These are phyloP conservation scores for Drosophila koepferae DNA, from an alignment of 2,888 invertebrate genomes.

Conservation along the genomic window DNA sequence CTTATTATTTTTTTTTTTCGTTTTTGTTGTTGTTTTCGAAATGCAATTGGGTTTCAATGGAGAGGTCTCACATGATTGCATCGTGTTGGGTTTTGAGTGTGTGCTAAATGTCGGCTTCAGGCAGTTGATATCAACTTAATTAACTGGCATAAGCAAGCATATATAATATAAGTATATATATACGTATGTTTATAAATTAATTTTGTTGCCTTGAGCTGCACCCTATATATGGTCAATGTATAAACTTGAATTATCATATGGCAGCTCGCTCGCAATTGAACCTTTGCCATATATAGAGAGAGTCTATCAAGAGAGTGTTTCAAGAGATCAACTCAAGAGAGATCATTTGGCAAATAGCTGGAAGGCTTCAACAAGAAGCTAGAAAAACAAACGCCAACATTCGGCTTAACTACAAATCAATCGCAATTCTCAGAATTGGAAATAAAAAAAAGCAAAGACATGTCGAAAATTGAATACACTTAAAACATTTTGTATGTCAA, in stretches of 20 bases:
- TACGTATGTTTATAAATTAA: background rate
- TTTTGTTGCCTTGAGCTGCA: conserved; percentile 39
- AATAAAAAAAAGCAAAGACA: too few species aligned
- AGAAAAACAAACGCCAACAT: conserved; percentile 46
- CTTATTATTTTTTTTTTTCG: background rate
- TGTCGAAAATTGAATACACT: conserved; percentile 1
- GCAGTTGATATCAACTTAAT: conserved; percentile 25
- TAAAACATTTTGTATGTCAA: background rate
- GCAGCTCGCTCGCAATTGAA: conserved; percentile 21
- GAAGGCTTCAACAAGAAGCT: conserved; percentile 4
- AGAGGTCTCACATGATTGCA: conserved; percentile 55
- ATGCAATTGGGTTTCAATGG: conserved; percentile 43
- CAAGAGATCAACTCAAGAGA: conserved; percentile 13
- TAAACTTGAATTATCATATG: conserved; percentile 34
- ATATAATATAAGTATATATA: conserved; percentile 9
- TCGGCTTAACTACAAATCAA: conserved; percentile 37
- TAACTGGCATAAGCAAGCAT: conserved; percentile 14
- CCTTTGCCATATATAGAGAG: conserved; percentile 22
- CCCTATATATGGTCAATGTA: conserved; percentile 46
- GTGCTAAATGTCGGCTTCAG: conserved; percentile 27
- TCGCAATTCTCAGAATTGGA: conserved; percentile 44
- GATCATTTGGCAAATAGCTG: conserved; percentile 12
- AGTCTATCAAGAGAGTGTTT: conserved; percentile 1
- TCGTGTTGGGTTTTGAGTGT: conserved; percentile 23
- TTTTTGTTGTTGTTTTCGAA: conserved; percentile 29